Evolutionary conservation across 23 tunicate species (phyloP).

Genomic region (Halocynthia roretzi): DNA sequence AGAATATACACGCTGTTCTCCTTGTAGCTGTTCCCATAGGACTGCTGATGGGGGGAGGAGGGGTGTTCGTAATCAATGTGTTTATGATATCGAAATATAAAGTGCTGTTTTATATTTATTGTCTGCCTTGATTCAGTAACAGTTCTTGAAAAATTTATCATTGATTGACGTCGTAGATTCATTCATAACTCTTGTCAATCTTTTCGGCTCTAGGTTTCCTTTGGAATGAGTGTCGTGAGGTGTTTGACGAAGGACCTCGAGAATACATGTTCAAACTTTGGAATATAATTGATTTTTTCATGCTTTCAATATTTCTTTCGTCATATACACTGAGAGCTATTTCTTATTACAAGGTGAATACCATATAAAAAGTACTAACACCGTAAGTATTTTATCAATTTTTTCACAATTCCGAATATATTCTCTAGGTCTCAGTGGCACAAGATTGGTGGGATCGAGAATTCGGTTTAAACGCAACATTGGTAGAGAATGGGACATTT

Average conservation of each 20-base stretch:
- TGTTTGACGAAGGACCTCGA: slow-evolving; percentile 71
- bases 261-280: slow-evolving; percentile 75
- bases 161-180: too few relatives aligned
- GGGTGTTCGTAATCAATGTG: too few relatives aligned
- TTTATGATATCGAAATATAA: too few relatives aligned
- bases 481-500: slow-evolving; percentile 5
- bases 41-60: too few relatives aligned
- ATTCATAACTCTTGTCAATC: background rate
- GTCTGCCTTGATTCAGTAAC: too few relatives aligned
- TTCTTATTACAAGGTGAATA: slow-evolving; percentile 51
- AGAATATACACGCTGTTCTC: too few relatives aligned
- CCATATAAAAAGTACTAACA: background rate
- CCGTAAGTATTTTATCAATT: background rate
- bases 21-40: too few relatives aligned
- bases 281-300: slow-evolving; percentile 82
- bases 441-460: slow-evolving; percentile 65
- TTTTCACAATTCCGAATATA: background rate
- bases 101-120: too few relatives aligned
- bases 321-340: slow-evolving; percentile 58
- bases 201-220: slow-evolving; percentile 32
- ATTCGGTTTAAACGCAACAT: slow-evolving; percentile 63
- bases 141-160: too few relatives aligned
- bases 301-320: slow-evolving; percentile 61
- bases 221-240: slow-evolving; percentile 78
- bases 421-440: slow-evolving; percentile 34